Conservation (phyloP, 2,797 vertebrate genomes). For the Sebastes nivosus region DNA sequence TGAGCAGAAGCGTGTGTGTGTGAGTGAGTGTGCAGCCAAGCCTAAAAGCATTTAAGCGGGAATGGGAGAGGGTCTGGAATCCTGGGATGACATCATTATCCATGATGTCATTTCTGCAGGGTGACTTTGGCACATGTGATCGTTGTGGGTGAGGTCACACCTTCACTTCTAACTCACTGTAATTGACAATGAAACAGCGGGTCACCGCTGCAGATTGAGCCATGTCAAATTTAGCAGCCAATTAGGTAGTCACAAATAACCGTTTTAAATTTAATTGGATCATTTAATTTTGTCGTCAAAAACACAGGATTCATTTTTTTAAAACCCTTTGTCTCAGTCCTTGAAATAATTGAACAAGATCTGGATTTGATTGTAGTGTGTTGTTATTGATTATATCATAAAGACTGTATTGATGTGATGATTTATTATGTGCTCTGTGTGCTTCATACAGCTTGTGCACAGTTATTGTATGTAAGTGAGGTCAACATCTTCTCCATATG, state of each 20-base stretch:
- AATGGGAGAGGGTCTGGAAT: constrained; percentile 81
- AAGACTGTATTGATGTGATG: constrained; percentile 8
- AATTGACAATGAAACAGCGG: constrained; percentile 70
- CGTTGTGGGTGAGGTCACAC: constrained; percentile 74
- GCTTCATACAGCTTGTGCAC: not conserved
- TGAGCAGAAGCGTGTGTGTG: constrained; percentile 3
- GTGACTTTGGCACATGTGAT: constrained; percentile 82
- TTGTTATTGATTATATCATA: not conserved
- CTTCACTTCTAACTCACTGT: constrained; percentile 68
- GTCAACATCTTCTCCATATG: constrained; percentile 34
- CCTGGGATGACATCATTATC: constrained; percentile 81
- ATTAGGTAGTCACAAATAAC: constrained; percentile 41
- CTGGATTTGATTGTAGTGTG: not conserved
- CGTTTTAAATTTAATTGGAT: constrained; percentile 20
- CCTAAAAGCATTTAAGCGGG: constrained; percentile 80
- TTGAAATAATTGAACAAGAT: not conserved
- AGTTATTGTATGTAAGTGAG: constrained; percentile 4
- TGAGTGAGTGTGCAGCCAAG: constrained; percentile 52
- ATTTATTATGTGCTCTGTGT: constrained; percentile 21
- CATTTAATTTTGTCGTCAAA: constrained; percentile 1
- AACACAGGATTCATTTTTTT: not conserved
- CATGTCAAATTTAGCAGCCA: constrained; percentile 50
- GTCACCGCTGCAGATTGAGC: constrained; percentile 48
- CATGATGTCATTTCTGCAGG: constrained; percentile 83
- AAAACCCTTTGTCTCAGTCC: not conserved